Evolutionary conservation across 2,888 invertebrate species (phyloP).

Genomic region (Agonopterix alstromeriana): DNA sequence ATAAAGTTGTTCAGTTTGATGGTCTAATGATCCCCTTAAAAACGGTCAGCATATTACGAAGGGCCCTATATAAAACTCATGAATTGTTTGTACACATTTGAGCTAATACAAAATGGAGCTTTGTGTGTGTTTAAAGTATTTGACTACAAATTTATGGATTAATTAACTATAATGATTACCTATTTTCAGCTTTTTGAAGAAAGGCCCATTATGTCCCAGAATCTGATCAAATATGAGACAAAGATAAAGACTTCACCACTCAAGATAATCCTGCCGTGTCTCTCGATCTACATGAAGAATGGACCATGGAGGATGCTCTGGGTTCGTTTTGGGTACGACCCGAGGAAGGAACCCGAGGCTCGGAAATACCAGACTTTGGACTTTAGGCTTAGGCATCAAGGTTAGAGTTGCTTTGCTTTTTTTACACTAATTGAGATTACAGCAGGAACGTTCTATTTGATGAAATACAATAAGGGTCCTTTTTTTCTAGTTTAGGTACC

Average conservation of each 20-base stretch:
- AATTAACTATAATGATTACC: neutral
- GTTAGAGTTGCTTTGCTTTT: constrained; percentile 36
- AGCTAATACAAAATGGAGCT: too few species aligned
- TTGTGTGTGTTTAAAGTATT: neutral
- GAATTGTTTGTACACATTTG: too few species aligned
- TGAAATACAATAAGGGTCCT: too few species aligned
- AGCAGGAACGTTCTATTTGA: too few species aligned
- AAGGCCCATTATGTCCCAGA: constrained; percentile 93
- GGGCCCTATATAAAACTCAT: too few species aligned
- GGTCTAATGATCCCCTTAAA: too few species aligned
- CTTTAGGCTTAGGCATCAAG: constrained; percentile 82
- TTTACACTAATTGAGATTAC: too few species aligned
- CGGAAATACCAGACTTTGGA: constrained; percentile 93
- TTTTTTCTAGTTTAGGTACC: too few species aligned
- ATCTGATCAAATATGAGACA: constrained; percentile 82
- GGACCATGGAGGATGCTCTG: constrained; percentile 97
- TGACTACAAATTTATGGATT: too few species aligned
- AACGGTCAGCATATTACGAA: too few species aligned
- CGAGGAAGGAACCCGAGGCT: constrained; percentile 85
- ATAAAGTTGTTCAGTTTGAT: too few species aligned
- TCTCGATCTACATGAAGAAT: constrained; percentile 89
- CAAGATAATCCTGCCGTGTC: constrained; percentile 87
- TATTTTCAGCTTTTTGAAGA: constrained; percentile 87
- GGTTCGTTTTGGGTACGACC: constrained; percentile 95
- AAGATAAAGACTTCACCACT: constrained; percentile 78